Evolutionary conservation across 2,888 invertebrate species (phyloP).

Genomic region (Lasioglossum lativentre): DNA sequence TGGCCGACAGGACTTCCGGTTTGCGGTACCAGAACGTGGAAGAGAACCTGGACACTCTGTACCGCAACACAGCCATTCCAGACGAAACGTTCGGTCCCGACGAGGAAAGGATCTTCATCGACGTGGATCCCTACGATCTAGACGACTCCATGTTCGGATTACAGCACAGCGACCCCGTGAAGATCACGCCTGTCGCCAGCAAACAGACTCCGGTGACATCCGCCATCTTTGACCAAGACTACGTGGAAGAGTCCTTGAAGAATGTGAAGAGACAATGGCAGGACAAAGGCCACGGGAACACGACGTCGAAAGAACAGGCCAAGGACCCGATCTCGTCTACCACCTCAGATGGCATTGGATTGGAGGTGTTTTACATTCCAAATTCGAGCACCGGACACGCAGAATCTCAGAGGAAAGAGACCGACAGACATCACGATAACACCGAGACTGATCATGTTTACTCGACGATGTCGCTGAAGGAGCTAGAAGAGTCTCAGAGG

Average conservation of each 20-base stretch:
- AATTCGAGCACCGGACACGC: conserved; percentile 51
- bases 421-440: conserved; percentile 19
- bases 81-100: conserved; percentile 82
- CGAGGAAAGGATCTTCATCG: conserved; percentile 82
- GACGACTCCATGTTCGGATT: conserved; percentile 78
- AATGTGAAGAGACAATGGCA: conserved; percentile 72
- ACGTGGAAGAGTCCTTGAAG: conserved; percentile 76
- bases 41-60: conserved; percentile 69
- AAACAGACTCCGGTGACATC: conserved; percentile 31
- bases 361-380: conserved; percentile 53
- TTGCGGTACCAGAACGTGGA: conserved; percentile 71
- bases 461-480: conserved; percentile 38
- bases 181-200: conserved; percentile 40
- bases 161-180: conserved; percentile 68
- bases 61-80: conserved; percentile 78
- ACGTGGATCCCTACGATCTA: conserved; percentile 80
- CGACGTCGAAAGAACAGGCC: conserved; percentile 40
- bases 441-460: conserved; percentile 29
- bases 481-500: conserved; percentile 28
- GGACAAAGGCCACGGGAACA: conserved; percentile 60
- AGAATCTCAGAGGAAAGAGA: conserved; percentile 11
- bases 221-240: conserved; percentile 66
- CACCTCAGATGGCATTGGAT: conserved; percentile 34
- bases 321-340: conserved; percentile 19
- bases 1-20: conserved; percentile 61